Evolutionary conservation across 2,888 invertebrate genomes (phyloP).

Genomic region (Hetaerina titia): DNA sequence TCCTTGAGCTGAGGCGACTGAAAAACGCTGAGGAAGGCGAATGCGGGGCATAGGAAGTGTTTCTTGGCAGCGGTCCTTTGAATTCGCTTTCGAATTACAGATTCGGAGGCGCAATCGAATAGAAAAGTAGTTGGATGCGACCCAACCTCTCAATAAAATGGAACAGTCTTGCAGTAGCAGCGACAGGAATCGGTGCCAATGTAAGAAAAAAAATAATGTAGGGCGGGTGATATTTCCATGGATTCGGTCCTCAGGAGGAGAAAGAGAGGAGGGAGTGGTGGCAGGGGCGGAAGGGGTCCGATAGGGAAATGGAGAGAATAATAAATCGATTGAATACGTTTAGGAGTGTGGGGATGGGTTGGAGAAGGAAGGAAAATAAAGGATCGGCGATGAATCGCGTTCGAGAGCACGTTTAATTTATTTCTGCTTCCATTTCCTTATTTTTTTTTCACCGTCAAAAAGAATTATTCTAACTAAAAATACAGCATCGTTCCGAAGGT

Average conservation of each 20-base stretch:
- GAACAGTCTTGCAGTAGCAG: constrained; percentile 16
- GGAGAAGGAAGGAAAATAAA: not conserved
- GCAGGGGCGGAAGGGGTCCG: not conserved
- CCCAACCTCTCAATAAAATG: constrained; percentile 59
- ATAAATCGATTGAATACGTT: constrained; percentile 45
- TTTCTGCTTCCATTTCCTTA: not conserved
- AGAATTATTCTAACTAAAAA: not conserved
- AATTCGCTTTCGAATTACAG: constrained; percentile 58
- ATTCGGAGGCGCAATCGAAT: constrained; percentile 56
- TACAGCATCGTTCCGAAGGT: no score
- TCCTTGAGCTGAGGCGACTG: not conserved
- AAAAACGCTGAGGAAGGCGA: not conserved
- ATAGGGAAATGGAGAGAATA: constrained; percentile 28
- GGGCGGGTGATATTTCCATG: not conserved
- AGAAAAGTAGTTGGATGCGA: constrained; percentile 57
- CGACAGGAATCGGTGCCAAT: constrained; percentile 50
- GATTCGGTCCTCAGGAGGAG: not conserved
- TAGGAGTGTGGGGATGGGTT: not conserved
- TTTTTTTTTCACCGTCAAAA: not conserved
- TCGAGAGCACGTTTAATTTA: not conserved
- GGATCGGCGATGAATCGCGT: not conserved
- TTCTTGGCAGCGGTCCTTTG: constrained; percentile 38
- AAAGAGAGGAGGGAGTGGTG: no score
- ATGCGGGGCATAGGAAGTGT: not conserved
- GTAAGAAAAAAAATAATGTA: not conserved